Percentiles rank a stretch among this genome's conserved stretches.
These are phyloP conservation scores for Petrophora chlorosata DNA, from an alignment of 2,888 invertebrate genomes.

Conservation along the genomic window DNA sequence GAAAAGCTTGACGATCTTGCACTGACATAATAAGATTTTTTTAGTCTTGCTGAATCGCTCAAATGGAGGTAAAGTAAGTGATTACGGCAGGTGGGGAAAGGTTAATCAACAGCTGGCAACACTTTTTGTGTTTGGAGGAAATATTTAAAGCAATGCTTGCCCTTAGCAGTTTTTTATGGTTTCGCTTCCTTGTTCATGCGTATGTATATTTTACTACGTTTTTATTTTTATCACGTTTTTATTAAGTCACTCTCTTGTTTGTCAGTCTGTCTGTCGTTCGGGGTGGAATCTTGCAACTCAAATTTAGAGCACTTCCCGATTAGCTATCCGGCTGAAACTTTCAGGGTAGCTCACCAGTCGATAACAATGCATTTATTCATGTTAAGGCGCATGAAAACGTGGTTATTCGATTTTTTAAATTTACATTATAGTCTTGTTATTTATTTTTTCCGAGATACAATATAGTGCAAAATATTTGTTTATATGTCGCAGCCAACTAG, in stretches of 20 bases:
- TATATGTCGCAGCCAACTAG: too few species aligned
- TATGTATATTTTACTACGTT: background rate
- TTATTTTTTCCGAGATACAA: too few species aligned
- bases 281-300: too few species aligned
- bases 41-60: conserved; percentile 5
- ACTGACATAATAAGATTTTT: conserved; percentile 17
- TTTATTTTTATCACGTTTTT: background rate
- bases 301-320: too few species aligned
- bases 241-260: background rate
- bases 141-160: background rate
- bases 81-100: conserved; percentile 30
- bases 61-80: conserved; percentile 29
- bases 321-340: too few species aligned
- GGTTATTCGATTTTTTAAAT: too few species aligned
- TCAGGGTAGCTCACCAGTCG: too few species aligned
- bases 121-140: conserved; percentile 1
- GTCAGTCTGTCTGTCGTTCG: too few species aligned
- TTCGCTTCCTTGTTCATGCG: background rate
- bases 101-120: conserved; percentile 15
- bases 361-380: too few species aligned
- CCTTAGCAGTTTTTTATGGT: background rate
- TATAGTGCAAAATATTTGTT: too few species aligned
- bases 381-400: too few species aligned
- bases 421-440: too few species aligned
- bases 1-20: conserved; percentile 11